A percentile compares a stretch with the other conserved stretches of the same genome.
Conservation (phyloP, 2,888 invertebrate genomes). For the Isoperla grammatica region DNA sequence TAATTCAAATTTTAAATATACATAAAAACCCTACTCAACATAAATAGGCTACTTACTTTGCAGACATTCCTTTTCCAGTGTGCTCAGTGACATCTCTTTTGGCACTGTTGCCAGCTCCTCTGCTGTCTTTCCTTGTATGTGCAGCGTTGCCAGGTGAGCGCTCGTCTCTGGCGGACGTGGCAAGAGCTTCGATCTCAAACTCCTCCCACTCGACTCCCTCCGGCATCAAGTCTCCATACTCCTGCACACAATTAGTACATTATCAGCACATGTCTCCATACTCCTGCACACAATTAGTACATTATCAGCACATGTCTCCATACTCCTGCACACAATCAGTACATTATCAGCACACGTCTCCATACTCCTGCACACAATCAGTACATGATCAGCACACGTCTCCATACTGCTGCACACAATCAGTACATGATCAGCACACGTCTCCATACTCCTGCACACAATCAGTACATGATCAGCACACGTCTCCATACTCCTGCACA, state of each 20-base stretch:
- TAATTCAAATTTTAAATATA: background rate
- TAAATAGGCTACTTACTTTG: conserved; percentile 9
- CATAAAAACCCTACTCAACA: too few relatives aligned
- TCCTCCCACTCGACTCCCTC: conserved; percentile 75
- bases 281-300: conserved; percentile 25
- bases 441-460: too few relatives aligned
- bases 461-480: too few relatives aligned
- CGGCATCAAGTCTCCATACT: conserved; percentile 22
- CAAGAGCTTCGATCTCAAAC: conserved; percentile 55
- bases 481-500: too few relatives aligned
- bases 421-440: too few relatives aligned
- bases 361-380: conserved; percentile 27
- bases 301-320: conserved; percentile 23
- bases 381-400: too few relatives aligned
- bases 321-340: conserved; percentile 26
- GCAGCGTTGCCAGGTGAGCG: conserved; percentile 10
- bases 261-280: conserved; percentile 25
- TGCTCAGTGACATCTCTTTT: conserved; percentile 4
- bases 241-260: too few relatives aligned
- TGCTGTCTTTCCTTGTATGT: conserved; percentile 39
- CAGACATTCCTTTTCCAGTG: conserved; percentile 4
- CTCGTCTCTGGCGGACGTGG: conserved; percentile 17
- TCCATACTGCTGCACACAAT: too few relatives aligned
- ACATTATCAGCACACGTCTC: too few relatives aligned
- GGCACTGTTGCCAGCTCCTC: conserved; percentile 32